A percentile compares a stretch with the other conserved stretches of the same genome.
These are phyloP conservation scores for Zeugodacus cucurbitae DNA, from an alignment of 1,140 invertebrate genomes.

Conservation along the genomic window DNA sequence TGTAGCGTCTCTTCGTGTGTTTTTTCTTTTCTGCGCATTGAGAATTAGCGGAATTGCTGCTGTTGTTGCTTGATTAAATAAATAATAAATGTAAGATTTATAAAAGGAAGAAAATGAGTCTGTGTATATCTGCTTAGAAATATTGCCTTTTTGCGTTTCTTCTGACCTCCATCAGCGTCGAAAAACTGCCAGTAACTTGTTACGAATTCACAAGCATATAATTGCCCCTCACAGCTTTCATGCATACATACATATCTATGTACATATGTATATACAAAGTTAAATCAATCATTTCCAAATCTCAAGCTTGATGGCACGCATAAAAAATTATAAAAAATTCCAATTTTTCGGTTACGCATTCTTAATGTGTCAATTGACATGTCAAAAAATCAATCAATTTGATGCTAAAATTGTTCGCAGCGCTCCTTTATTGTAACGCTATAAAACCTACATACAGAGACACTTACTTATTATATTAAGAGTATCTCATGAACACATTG, in stretches of 20 bases:
- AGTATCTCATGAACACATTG: no score
- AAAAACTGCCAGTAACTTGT: background rate
- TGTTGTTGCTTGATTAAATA: background rate
- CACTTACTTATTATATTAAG: background rate
- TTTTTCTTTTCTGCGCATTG: no score
- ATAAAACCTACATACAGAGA: background rate
- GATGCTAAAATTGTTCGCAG: background rate
- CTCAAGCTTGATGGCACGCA: background rate
- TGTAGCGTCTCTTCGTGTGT: background rate
- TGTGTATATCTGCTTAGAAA: background rate
- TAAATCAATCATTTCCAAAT: background rate
- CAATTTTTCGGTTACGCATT: conserved; percentile 9
- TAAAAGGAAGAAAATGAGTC: background rate
- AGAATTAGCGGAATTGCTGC: background rate
- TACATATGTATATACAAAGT: no score
- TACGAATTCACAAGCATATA: background rate
- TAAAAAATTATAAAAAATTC: background rate
- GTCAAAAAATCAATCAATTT: conserved; percentile 17
- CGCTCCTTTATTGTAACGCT: background rate
- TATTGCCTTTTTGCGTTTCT: background rate
- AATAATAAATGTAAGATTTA: no score
- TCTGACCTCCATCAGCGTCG: background rate
- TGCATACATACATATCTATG: no score
- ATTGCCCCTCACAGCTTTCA: background rate
- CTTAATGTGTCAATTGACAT: conserved; percentile 12